These are phyloP conservation scores for Selene dorsalis DNA, from an alignment of 2,797 vertebrate genomes.

Conservation along the genomic window DNA sequence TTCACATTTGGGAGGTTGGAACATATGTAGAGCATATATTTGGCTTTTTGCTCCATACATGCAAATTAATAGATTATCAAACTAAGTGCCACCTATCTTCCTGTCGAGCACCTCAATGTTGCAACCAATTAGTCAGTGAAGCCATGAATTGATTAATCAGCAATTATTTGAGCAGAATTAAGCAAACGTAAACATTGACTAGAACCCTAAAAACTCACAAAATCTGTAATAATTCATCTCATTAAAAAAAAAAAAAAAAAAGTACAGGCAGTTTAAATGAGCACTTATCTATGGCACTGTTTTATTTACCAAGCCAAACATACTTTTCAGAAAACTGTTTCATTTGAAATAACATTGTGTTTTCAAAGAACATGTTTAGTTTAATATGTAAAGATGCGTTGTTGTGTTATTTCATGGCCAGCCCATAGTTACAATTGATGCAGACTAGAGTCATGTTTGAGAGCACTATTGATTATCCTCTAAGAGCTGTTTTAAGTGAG, in stretches of 20 bases:
- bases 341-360: background rate
- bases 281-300: background rate
- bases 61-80: background rate
- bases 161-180: background rate
- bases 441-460: slow-evolving; percentile 56
- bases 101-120: background rate
- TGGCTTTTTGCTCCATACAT: background rate
- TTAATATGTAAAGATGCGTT: background rate
- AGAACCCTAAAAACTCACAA: background rate
- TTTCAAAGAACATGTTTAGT: background rate
- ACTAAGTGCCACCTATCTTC: background rate
- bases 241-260: background rate
- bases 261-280: background rate
- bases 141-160: background rate
- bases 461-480: slow-evolving; percentile 64
- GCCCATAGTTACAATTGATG: slow-evolving; percentile 47
- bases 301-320: background rate
- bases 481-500: slow-evolving; percentile 53
- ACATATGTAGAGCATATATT: too few species aligned
- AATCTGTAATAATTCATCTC: background rate
- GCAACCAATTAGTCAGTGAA: background rate
- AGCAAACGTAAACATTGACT: background rate
- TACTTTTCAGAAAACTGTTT: background rate
- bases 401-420: slow-evolving; percentile 29
- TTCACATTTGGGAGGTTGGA: background rate